Evolutionary conservation across 2,113 vertebrate genomes (phyloP).

Genomic region (Bos taurus): DNA sequence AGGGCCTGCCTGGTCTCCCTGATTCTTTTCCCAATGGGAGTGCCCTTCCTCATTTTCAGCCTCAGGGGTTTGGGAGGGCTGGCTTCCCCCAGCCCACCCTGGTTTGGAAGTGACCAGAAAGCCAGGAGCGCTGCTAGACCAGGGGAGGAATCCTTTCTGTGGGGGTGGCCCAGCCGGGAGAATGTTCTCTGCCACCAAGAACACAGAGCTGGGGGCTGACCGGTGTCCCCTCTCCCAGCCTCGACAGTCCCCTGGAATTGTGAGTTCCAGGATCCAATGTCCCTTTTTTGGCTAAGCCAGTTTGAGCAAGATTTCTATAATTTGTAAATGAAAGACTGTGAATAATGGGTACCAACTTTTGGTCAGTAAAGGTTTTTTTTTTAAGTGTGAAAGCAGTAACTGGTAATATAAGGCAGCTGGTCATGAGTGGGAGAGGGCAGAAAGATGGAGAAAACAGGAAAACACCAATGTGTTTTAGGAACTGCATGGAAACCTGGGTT

Average conservation of each 20-base stretch:
- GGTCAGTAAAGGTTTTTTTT: background rate
- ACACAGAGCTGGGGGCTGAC: background rate
- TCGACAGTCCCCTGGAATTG: background rate
- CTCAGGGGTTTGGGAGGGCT: background rate
- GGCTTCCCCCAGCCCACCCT: background rate
- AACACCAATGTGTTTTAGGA: background rate
- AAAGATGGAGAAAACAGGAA: background rate
- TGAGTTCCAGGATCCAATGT: background rate
- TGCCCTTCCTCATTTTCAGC: background rate
- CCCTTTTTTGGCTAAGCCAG: background rate
- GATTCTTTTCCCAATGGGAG: background rate
- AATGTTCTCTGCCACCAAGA: background rate
- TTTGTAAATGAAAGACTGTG: background rate
- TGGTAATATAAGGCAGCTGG: background rate
- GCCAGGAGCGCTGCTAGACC: background rate
- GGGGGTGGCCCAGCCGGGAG: background rate
- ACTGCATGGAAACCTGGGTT: background rate
- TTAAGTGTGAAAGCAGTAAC: background rate
- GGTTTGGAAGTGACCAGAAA: background rate
- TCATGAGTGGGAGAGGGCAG: background rate
- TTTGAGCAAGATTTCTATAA: background rate
- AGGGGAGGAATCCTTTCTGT: background rate
- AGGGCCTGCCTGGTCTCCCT: background rate
- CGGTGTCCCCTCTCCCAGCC: background rate
- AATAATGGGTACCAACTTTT: background rate